Percentiles rank a stretch among this genome's conserved stretches.
Evolutionary conservation across 2,113 vertebrate genomes (phyloP).

Genomic region (Falcunculus frontatus): DNA sequence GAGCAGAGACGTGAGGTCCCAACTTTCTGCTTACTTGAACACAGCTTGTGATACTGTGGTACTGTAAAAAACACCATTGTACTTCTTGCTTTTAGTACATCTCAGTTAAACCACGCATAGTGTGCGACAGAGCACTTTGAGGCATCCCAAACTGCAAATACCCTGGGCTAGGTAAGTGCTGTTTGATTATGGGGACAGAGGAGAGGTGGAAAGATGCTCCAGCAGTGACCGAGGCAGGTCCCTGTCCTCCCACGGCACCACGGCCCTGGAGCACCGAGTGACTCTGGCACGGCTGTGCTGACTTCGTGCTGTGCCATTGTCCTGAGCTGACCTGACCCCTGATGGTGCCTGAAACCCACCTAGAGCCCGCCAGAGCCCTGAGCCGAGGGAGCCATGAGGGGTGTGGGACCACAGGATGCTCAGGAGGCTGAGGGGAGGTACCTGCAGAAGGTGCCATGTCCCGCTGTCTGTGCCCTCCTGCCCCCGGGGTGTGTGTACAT

Average conservation of each 20-base stretch:
- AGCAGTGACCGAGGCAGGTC: rapidly evolving
- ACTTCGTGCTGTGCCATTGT: background rate
- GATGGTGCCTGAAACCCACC: background rate
- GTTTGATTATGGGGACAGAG: background rate
- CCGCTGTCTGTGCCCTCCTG: background rate
- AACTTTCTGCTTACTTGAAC: background rate
- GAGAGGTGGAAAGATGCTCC: background rate
- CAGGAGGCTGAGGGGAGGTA: background rate
- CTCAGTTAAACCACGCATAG: background rate
- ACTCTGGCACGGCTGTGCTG: background rate
- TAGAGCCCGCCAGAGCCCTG: background rate
- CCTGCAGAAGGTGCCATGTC: background rate
- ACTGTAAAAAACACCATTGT: background rate
- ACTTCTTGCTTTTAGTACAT: background rate
- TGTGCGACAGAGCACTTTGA: background rate
- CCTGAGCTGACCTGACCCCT: background rate
- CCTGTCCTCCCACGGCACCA: rapidly evolving
- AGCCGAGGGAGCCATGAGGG: rapidly evolving
- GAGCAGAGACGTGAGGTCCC: background rate
- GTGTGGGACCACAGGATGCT: background rate
- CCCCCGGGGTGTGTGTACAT: rapidly evolving
- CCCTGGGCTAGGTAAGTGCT: background rate
- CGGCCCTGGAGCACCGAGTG: background rate
- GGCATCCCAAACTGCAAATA: background rate
- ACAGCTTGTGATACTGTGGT: background rate